Evolutionary conservation across 1,140 invertebrate species (phyloP).

Genomic region (Brachionus asplanchnoidis): DNA sequence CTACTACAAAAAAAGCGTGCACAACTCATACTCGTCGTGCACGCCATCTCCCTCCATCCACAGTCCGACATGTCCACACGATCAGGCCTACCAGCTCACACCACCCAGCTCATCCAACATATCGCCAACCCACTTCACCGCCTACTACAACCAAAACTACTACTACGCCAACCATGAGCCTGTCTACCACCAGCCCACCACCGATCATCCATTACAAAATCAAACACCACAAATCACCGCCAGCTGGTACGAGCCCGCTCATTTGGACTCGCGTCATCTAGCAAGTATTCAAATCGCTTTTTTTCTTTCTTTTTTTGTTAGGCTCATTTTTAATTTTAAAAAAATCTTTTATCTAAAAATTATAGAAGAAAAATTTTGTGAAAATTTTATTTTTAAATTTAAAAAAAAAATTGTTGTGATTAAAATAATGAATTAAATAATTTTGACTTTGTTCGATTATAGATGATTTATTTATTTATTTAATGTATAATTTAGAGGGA

Average conservation of each 20-base stretch:
- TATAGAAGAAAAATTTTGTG: no score
- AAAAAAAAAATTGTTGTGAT: no score
- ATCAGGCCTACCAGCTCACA: neutral
- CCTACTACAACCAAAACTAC: conserved; percentile 34
- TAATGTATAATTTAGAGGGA: no score
- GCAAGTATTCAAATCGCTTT: neutral
- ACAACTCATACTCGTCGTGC: neutral
- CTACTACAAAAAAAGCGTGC: neutral
- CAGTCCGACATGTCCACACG: neutral
- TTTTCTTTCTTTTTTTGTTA: neutral
- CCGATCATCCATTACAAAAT: neutral
- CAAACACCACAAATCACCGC: neutral
- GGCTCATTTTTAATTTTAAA: no score
- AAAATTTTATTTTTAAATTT: no score
- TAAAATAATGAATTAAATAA: no score
- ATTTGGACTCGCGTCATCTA: neutral
- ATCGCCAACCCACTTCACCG: neutral
- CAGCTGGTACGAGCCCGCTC: neutral
- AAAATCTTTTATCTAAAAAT: no score
- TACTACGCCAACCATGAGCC: conserved; percentile 52
- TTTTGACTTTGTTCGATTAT: no score
- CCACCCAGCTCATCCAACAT: neutral
- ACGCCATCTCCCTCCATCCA: conserved; percentile 9
- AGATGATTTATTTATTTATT: no score
- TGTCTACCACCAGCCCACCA: neutral